These are phyloP conservation scores for Candoia aspera DNA, from an alignment of 2,113 vertebrate genomes.

Conservation along the genomic window DNA sequence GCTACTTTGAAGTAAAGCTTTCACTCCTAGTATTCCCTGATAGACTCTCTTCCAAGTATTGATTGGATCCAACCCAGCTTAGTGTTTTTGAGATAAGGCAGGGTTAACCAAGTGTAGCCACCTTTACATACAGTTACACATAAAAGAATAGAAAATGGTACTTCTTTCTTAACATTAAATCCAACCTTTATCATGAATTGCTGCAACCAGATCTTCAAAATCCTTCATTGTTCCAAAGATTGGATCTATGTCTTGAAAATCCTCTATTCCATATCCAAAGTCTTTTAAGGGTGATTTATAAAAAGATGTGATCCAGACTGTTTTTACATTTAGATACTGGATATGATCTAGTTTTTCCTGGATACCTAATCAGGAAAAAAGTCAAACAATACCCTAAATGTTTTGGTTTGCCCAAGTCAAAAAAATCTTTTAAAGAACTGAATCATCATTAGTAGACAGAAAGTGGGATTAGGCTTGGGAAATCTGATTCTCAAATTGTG, in stretches of 20 bases:
- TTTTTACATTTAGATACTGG: constrained; percentile 85
- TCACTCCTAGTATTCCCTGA: neutral
- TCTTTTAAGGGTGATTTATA: constrained; percentile 91
- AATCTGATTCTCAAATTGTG: neutral
- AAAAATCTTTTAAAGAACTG: neutral
- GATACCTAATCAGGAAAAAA: constrained; percentile 78
- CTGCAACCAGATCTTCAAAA: constrained; percentile 86
- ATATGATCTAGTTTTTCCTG: constrained; percentile 87
- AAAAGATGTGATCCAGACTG: constrained; percentile 90
- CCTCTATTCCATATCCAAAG: constrained; percentile 89
- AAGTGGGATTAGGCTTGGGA: neutral
- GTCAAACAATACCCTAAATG: neutral
- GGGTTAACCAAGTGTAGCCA: neutral
- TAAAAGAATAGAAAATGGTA: neutral
- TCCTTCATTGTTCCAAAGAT: constrained; percentile 93
- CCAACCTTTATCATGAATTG: constrained; percentile 88
- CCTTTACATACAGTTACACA: neutral
- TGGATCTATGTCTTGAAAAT: constrained; percentile 87
- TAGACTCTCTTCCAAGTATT: neutral
- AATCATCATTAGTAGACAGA: neutral
- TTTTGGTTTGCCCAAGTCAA: neutral
- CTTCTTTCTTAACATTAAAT: neutral
- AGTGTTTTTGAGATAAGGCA: neutral
- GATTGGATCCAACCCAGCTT: neutral
- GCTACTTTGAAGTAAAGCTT: neutral